These are phyloP conservation scores for Disparrhopalites patrizii DNA, from an alignment of 2,888 invertebrate species.

Conservation along the genomic window DNA sequence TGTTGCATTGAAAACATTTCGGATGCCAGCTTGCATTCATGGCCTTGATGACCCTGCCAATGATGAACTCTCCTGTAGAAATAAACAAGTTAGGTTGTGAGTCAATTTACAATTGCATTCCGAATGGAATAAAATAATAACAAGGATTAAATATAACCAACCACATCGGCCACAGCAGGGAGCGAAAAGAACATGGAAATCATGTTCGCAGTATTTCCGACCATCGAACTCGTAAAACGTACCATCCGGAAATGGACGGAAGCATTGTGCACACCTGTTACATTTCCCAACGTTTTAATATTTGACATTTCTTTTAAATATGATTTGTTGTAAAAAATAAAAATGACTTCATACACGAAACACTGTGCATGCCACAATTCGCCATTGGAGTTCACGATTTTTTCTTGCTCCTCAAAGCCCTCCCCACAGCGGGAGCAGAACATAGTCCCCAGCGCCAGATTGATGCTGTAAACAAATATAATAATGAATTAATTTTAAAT, in stretches of 20 bases:
- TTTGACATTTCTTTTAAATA: too few relatives aligned
- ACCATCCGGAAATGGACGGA: slow-evolving; percentile 94
- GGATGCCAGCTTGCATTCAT: slow-evolving; percentile 99
- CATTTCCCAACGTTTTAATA: background rate
- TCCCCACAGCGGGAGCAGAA: slow-evolving; percentile 93
- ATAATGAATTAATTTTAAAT: background rate
- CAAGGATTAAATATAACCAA: slow-evolving; percentile 54
- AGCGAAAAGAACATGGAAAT: slow-evolving; percentile 95
- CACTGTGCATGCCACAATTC: slow-evolving; percentile 99
- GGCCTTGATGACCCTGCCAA: slow-evolving; percentile 98
- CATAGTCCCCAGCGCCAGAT: slow-evolving; percentile 86
- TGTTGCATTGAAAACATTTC: slow-evolving; percentile 92
- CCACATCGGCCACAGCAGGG: slow-evolving; percentile 79
- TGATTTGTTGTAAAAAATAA: too few relatives aligned
- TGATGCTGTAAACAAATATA: slow-evolving; percentile 51
- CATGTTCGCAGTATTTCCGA: slow-evolving; percentile 97
- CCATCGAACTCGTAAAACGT: slow-evolving; percentile 99
- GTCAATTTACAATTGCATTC: background rate
- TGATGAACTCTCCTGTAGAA: slow-evolving; percentile 80
- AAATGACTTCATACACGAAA: slow-evolving; percentile 99
- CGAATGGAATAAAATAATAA: background rate
- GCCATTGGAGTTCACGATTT: slow-evolving; percentile 97
- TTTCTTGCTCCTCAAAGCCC: slow-evolving; percentile 93
- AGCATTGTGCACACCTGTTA: slow-evolving; percentile 92
- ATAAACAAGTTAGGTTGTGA: background rate